Base-by-base conservation (phyloP, 2,797 vertebrate species). In the Bovichtus diacanthus region DNA sequence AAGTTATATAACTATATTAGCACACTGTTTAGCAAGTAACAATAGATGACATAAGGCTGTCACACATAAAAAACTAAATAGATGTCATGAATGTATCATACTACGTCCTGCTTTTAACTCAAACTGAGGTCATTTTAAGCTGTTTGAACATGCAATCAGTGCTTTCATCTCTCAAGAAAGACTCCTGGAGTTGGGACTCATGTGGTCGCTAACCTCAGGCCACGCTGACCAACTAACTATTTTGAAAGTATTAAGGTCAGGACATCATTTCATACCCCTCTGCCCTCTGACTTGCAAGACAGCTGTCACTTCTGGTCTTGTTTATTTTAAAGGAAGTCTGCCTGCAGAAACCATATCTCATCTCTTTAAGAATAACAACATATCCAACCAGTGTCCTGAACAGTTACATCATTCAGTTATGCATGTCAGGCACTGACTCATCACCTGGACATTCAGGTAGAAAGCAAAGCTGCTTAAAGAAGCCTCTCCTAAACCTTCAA, bases 261-360 rank as follows among this genome's bases (percentile, higher is more conserved):
- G 46, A 70, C 25, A 36, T 55, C 18, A 69, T 79, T 63, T 60
- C 61, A 68, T 19, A 60, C 29, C 38, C 39, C 38, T 36, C 51
- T 71, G 41, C 51, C 62, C 80, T 34, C 76, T 58, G 56, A 81
- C 55, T 78, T 73, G 60, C 63, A 36, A 67, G 74, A 80, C 76
- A 84, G 78, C 82, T 85, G 84, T 91, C 87, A 88, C 82, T 78
- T 88, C 76, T 66, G 80, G 38, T 74, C 15, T 83, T 56, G 38
- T 78, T 81, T 50, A 34, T 61, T 67, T 74, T 60, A 62, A 66
- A 72, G 19, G 39, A 78, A 59, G 50, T 60, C 29, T 61, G 80
- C 86, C 80, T 63, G 78, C 58, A 70, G 71, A 74, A 15, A 82
- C 12, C 55, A 64, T 31, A 64, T 82, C 46, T 67, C 56, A 70